Evolutionary conservation across 2,797 vertebrate species (phyloP).

Genomic region (Octomys mimax): DNA sequence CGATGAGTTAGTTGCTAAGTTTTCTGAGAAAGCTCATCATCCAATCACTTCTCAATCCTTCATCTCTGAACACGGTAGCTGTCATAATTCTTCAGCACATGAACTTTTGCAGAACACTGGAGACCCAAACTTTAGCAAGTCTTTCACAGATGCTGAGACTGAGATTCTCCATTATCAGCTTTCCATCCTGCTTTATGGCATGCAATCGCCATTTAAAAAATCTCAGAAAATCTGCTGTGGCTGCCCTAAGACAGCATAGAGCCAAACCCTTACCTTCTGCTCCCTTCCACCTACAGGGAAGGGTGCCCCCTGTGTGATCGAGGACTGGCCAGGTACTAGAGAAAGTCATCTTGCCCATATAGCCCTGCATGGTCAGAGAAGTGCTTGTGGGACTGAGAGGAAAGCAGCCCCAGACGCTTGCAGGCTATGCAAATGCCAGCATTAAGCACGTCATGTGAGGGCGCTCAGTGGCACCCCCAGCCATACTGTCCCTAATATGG

Average conservation of each 20-base stretch:
- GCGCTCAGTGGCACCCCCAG: background rate
- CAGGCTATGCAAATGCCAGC: background rate
- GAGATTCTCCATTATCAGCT: background rate
- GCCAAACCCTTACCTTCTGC: background rate
- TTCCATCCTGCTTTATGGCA: background rate
- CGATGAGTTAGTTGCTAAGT: background rate
- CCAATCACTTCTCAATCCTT: background rate
- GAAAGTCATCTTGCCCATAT: background rate
- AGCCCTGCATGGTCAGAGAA: background rate
- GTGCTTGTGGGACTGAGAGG: background rate
- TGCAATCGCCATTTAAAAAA: background rate
- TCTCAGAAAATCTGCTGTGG: background rate
- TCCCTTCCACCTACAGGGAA: background rate
- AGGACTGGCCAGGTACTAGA: background rate
- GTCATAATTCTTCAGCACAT: background rate
- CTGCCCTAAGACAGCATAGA: background rate
- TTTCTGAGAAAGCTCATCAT: background rate
- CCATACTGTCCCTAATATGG: background rate
- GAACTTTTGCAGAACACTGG: background rate
- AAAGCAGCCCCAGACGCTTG: rapidly evolving
- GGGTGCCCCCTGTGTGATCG: background rate
- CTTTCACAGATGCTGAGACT: background rate
- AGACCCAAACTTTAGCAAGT: background rate
- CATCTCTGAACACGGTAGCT: background rate
- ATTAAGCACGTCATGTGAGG: background rate